Conservation (phyloP, 2,888 invertebrate species). For the Chalcis sispes region DNA sequence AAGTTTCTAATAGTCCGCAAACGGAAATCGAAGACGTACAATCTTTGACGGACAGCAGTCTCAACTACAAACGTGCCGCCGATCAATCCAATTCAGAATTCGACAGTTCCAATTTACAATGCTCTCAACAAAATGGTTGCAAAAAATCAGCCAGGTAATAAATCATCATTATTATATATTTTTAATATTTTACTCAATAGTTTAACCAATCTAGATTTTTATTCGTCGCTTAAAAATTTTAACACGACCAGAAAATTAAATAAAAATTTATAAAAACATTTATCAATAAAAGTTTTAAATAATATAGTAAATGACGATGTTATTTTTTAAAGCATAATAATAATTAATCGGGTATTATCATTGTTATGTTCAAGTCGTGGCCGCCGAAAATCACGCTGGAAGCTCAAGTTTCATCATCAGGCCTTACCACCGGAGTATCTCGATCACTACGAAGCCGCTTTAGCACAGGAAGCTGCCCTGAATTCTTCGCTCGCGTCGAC, state of each 20-base stretch:
- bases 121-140: slow-evolving; percentile 47
- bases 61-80: slow-evolving; percentile 58
- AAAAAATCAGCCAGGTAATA: slow-evolving; percentile 53
- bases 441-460: slow-evolving; percentile 86
- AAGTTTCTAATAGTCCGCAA: slow-evolving; percentile 51
- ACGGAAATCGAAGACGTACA: slow-evolving; percentile 65
- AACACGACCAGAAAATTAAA: no score
- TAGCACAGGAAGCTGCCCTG: slow-evolving; percentile 78
- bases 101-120: slow-evolving; percentile 26
- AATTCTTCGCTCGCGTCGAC: slow-evolving; percentile 66
- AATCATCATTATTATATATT: no score
- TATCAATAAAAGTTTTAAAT: not conserved
- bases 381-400: slow-evolving; percentile 83
- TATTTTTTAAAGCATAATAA: not conserved
- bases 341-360: not conserved
- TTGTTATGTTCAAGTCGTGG: slow-evolving; percentile 71
- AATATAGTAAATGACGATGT: no score
- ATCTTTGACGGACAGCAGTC: slow-evolving; percentile 62
- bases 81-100: slow-evolving; percentile 36
- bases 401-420: slow-evolving; percentile 88
- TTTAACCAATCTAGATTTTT: no score
- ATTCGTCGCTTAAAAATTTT: no score
- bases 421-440: slow-evolving; percentile 87
- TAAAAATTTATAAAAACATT: not conserved
- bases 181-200: not conserved